Evolutionary conservation across 2,113 vertebrate genomes (phyloP).

Genomic region (Sporophila hypoxantha): DNA sequence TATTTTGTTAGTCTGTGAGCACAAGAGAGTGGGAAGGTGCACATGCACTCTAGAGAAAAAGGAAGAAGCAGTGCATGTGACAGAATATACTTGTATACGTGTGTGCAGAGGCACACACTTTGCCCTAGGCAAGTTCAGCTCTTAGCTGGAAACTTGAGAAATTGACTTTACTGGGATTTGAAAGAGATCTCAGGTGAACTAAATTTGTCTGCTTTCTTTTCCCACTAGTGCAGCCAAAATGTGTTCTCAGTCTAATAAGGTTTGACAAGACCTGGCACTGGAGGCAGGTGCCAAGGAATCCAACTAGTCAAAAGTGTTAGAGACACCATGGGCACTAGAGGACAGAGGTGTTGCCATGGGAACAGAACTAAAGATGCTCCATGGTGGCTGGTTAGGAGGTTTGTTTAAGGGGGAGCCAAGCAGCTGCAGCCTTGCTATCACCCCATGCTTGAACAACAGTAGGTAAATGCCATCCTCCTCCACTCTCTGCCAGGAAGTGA

Average conservation of each 20-base stretch:
- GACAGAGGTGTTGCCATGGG: slow-evolving; percentile 71
- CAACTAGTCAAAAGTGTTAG: slow-evolving; percentile 64
- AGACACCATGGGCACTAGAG: slow-evolving; percentile 63
- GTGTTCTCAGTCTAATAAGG: slow-evolving; percentile 68
- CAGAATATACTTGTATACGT: not conserved
- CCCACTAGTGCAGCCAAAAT: slow-evolving; percentile 45
- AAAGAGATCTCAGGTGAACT: slow-evolving; percentile 59
- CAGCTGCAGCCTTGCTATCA: slow-evolving; percentile 50
- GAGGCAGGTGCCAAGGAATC: slow-evolving; percentile 66
- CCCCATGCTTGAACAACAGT: slow-evolving; percentile 35
- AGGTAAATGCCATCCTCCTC: slow-evolving; percentile 32
- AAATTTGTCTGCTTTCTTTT: slow-evolving; percentile 58
- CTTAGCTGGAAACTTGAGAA: slow-evolving; percentile 8
- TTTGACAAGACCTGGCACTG: slow-evolving; percentile 68
- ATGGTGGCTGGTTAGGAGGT: slow-evolving; percentile 65
- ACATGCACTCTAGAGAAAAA: not conserved
- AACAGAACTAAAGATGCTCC: slow-evolving; percentile 65
- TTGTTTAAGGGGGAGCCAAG: slow-evolving; percentile 62
- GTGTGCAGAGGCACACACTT: not conserved
- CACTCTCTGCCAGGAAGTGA: not conserved
- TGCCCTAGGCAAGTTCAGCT: not conserved
- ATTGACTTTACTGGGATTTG: slow-evolving; percentile 44
- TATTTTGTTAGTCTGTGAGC: not conserved
- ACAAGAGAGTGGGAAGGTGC: too few relatives aligned
- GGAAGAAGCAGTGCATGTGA: not conserved